These are phyloP conservation scores for Myiotriccus ornatus DNA, from an alignment of 2,797 vertebrate species.

Conservation along the genomic window DNA sequence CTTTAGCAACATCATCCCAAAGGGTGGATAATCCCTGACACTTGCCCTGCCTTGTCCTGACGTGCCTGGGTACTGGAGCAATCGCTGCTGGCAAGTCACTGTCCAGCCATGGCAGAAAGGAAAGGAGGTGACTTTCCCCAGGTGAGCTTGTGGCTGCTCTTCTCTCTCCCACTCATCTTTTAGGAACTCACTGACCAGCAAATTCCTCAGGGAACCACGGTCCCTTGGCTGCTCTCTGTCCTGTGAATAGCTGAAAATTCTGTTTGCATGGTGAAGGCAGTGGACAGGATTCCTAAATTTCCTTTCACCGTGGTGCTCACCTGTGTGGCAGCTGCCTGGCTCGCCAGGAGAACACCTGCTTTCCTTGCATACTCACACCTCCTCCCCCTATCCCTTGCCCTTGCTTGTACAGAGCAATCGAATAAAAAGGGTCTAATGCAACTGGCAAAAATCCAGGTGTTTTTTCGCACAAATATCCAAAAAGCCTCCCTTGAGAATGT, in stretches of 20 bases:
- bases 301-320: background rate
- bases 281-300: background rate
- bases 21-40: background rate
- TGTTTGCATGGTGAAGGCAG: background rate
- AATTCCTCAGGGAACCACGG: background rate
- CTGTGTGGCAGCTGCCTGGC: background rate
- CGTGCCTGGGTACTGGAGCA: background rate
- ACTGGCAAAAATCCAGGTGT: background rate
- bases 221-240: background rate
- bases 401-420: background rate
- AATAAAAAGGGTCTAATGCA: background rate
- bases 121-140: background rate
- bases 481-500: background rate
- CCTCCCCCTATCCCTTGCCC: background rate
- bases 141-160: background rate
- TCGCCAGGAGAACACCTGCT: accelerated
- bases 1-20: background rate
- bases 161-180: background rate
- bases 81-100: background rate
- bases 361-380: background rate
- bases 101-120: background rate
- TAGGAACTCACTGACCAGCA: background rate
- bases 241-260: background rate
- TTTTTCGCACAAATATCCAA: background rate
- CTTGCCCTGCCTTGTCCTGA: background rate